A percentile compares a stretch with the other conserved stretches of the same genome.
These are phyloP conservation scores for Sinocyclocheilus grahami DNA, from an alignment of 2,113 vertebrate species.

Conservation along the genomic window DNA sequence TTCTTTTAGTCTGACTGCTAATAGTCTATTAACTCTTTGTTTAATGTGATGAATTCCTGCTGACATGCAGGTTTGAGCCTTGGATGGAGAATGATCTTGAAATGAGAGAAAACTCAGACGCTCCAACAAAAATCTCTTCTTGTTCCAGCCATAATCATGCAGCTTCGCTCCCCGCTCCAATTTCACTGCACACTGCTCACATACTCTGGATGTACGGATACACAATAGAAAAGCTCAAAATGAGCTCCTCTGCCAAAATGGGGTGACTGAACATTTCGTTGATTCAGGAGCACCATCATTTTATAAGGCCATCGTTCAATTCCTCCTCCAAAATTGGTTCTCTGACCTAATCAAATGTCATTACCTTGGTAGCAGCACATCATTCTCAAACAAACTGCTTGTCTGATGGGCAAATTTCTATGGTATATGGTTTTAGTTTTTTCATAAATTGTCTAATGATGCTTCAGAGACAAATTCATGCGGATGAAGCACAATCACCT, in stretches of 20 bases:
- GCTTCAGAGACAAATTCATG: not conserved
- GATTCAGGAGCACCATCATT: not conserved
- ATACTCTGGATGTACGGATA: not conserved
- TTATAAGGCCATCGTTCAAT: not conserved
- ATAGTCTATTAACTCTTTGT: not conserved
- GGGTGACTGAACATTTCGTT: not conserved
- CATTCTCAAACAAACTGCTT: slow-evolving; percentile 5
- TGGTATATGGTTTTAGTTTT: not conserved
- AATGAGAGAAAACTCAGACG: not conserved
- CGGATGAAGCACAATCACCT: not conserved
- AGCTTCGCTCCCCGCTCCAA: not conserved
- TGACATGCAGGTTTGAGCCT: not conserved
- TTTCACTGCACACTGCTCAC: not conserved
- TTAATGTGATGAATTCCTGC: not conserved
- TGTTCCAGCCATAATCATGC: not conserved
- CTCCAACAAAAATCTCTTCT: not conserved
- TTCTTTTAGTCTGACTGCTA: not conserved
- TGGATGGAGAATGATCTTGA: not conserved
- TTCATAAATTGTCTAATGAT: not conserved
- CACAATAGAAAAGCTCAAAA: not conserved
- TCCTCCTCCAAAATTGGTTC: not conserved
- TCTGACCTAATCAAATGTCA: not conserved
- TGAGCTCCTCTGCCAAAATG: not conserved
- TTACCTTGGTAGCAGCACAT: not conserved
- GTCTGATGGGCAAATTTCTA: not conserved